These are phyloP conservation scores for Zaprionus nigranus DNA, from an alignment of 1,140 invertebrate species.

Conservation along the genomic window DNA sequence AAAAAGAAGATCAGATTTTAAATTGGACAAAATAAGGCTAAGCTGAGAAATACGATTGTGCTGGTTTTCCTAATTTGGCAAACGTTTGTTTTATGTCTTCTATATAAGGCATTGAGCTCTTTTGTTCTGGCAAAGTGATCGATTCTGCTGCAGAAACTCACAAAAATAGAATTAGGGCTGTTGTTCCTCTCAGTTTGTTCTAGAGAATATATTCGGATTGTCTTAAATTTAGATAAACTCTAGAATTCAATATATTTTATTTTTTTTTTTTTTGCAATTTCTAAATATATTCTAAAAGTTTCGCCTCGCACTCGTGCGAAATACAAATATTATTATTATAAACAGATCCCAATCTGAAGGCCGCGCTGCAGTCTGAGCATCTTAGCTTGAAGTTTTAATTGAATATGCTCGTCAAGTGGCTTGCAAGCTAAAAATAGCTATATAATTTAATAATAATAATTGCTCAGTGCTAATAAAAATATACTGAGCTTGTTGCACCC, in stretches of 20 bases:
- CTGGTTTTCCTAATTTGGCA: not conserved
- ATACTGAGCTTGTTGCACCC: not conserved
- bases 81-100: not conserved
- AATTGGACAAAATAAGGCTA: not conserved
- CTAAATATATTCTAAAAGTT: not conserved
- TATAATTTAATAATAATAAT: constrained; percentile 30
- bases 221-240: not conserved
- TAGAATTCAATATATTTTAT: not conserved
- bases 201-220: not conserved
- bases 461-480: constrained; percentile 26
- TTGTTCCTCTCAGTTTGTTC: not conserved
- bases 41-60: not conserved
- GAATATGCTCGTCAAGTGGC: not conserved
- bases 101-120: not conserved
- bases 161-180: not conserved
- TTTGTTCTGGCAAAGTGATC: not conserved
- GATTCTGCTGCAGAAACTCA: not conserved
- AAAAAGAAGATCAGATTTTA: constrained; percentile 1
- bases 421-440: not conserved
- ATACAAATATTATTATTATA: constrained; percentile 3
- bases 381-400: constrained; percentile 7
- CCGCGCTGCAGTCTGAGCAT: not conserved
- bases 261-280: too few relatives aligned
- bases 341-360: constrained; percentile 6
- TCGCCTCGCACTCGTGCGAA: not conserved